phyloP scores from a whole-genome alignment of 2,113 vertebrate species.

The Blennius ocellaris region DNA sequence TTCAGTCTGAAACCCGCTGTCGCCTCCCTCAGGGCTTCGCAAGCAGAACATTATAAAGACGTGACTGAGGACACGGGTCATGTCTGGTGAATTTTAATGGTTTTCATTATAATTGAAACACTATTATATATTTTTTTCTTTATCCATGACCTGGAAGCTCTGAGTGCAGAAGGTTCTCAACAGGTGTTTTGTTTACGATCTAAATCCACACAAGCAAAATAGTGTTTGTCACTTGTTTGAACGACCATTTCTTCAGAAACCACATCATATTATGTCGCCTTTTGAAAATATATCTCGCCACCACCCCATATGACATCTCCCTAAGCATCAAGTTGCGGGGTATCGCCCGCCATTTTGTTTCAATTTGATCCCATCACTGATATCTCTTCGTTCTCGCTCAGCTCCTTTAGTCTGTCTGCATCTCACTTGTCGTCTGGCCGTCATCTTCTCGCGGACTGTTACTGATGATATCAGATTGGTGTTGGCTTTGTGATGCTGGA shows the following conservation, averaged over 20 bases:
- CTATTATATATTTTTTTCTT: slow-evolving; percentile 45
- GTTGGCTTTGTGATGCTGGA: slow-evolving; percentile 51
- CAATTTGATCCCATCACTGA: slow-evolving; percentile 67
- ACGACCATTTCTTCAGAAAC: slow-evolving; percentile 30
- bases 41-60: slow-evolving; percentile 49
- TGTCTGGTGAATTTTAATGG: slow-evolving; percentile 33
- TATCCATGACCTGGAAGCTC: slow-evolving; percentile 7
- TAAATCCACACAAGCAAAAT: background rate
- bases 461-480: slow-evolving; percentile 66
- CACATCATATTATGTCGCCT: slow-evolving; percentile 11
- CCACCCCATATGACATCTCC: slow-evolving; percentile 41
- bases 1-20: slow-evolving; percentile 71
- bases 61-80: slow-evolving; percentile 41
- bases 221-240: background rate
- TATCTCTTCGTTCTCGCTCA: slow-evolving; percentile 59
- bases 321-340: slow-evolving; percentile 23
- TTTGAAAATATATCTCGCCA: slow-evolving; percentile 30
- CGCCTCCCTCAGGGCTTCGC: slow-evolving; percentile 71
- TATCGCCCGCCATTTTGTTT: slow-evolving; percentile 68
- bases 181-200: slow-evolving; percentile 26
- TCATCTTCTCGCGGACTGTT: slow-evolving; percentile 70
- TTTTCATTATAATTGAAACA: slow-evolving; percentile 24
- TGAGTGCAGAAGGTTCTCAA: slow-evolving; percentile 17
- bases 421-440: slow-evolving; percentile 66
- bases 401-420: slow-evolving; percentile 52